These are phyloP conservation scores for Halcyon senegalensis DNA, from an alignment of 2,113 vertebrate species.

Conservation along the genomic window DNA sequence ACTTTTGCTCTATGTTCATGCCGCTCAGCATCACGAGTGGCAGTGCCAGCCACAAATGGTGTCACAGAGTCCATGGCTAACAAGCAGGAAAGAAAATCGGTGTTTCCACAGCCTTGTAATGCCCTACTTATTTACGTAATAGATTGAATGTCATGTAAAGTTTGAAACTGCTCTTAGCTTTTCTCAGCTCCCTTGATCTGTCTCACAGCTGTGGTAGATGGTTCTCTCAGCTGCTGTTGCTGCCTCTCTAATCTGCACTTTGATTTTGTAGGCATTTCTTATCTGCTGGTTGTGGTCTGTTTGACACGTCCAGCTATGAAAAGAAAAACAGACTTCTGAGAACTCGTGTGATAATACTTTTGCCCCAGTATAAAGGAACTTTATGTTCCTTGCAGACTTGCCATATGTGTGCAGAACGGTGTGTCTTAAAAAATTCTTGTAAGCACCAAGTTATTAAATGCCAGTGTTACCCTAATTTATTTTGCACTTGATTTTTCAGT, in stretches of 20 bases:
- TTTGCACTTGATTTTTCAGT: not conserved
- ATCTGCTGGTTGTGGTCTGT: slow-evolving; percentile 32
- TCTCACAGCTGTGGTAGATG: not conserved
- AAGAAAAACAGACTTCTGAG: not conserved
- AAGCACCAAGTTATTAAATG: not conserved
- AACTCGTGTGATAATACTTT: not conserved
- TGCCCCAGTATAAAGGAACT: not conserved
- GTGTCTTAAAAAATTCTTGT: not conserved
- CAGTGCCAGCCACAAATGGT: not conserved
- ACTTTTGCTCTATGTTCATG: not conserved
- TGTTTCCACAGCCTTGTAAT: slow-evolving; percentile 19
- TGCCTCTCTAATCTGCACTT: slow-evolving; percentile 21
- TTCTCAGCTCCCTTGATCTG: slow-evolving; percentile 14
- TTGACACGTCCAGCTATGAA: slow-evolving; percentile 20
- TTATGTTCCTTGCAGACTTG: not conserved
- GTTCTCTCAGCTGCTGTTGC: not conserved
- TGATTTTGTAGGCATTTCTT: slow-evolving; percentile 45
- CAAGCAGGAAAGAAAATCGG: not conserved
- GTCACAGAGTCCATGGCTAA: not conserved
- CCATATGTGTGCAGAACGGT: not conserved
- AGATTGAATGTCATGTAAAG: not conserved
- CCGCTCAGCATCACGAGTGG: not conserved
- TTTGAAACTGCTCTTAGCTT: slow-evolving; percentile 5
- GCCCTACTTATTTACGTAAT: not conserved
- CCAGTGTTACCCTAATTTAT: not conserved